These are phyloP conservation scores for Hylomyscus alleni DNA, from an alignment of 2,797 vertebrate species.

Conservation along the genomic window DNA sequence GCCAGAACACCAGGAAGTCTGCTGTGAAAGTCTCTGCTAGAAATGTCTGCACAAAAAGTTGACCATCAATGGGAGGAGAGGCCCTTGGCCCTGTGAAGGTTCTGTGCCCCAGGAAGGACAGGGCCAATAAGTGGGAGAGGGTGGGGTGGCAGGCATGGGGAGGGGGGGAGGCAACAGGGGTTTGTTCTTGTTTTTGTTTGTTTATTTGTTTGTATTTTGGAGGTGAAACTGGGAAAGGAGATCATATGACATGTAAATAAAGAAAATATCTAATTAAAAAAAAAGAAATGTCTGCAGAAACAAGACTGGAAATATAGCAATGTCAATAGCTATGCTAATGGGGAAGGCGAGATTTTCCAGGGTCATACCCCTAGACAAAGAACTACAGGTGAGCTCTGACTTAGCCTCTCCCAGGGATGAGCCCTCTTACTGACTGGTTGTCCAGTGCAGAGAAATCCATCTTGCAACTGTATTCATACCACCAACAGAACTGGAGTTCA, in stretches of 20 bases:
- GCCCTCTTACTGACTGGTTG: neutral
- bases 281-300: neutral
- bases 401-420: neutral
- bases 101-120: no score
- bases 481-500: neutral
- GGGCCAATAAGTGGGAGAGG: no score
- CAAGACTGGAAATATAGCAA: neutral
- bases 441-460: neutral
- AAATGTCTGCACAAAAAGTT: neutral
- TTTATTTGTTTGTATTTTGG: no score
- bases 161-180: no score
- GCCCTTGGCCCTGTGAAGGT: no score
- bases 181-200: no score
- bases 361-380: neutral
- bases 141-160: no score
- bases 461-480: neutral
- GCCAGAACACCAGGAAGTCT: no score
- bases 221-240: no score
- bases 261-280: no score
- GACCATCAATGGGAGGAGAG: no score
- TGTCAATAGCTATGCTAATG: neutral
- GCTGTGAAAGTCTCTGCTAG: neutral
- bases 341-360: neutral
- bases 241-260: no score
- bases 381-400: neutral